Base-by-base conservation (phyloP, 2,797 vertebrate species). In the Pseudopleuronectes americanus region DNA sequence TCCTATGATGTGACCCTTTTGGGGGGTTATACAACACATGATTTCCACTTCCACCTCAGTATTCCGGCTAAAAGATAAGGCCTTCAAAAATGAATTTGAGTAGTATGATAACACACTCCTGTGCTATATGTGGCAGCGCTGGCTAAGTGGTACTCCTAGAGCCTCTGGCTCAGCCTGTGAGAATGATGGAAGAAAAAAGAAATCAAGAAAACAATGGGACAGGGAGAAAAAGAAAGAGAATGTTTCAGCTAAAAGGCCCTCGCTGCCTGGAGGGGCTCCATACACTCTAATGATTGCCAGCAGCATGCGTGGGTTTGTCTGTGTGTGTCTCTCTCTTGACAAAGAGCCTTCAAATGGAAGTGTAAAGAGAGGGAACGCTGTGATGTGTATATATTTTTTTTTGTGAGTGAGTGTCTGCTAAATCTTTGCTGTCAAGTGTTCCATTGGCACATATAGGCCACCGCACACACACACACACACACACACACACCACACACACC, bases 161-260 rank as follows among this genome's bases (percentile, higher is more conserved):
- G 78, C 85, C 72, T 64, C 70, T 66, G 77, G 86, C 70, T 14
- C 0, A 55, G 76, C 83, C 72, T 51, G 61, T 64, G 67, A 80
- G 65, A 64, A 52, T 2, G 64, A 69, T 16, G 58, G 53, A 58
- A 23, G 36, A 3, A 54, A 51, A 47, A 69, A 64, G 54, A 80
- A 74, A 77, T 73, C 68, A 68, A 76, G 70, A 92, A 95, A 95
- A 85, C 80, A 85, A 86, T 72, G 60, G 77, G 49, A 86, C 58
- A 54, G 67, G 43, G 52, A 80, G 64, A 74, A 64, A 76, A 55
- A 76, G 36, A 84, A 77, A 79, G 54, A 73, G 56, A 94, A 41
- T 71, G 79, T 76, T 83, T 65, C 94, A 92, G 87, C 94, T 87
- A 90, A 93, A 88, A 91, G 95, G 92, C 93, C 89, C 86, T 87